phyloP scores from a whole-genome alignment of 2,113 vertebrate species.

The human region GRCh38 chr5:52478001-52478500 shows the following conservation, averaged over 20 bases:
- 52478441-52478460: background rate
- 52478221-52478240: background rate
- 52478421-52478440: background rate
- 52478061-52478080: background rate
- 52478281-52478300: background rate
- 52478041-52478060: background rate
- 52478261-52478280: background rate
- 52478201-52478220: background rate
- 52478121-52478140: background rate
- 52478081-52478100: background rate
- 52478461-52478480: background rate
- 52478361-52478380: background rate
- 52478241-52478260: background rate
- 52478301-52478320: background rate
- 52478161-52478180: background rate
- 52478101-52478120: background rate
- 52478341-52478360: background rate
- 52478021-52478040: background rate
- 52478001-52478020: background rate
- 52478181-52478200: background rate
- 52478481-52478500: background rate
- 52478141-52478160: background rate
- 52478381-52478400: background rate
- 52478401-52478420: background rate
- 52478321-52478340: background rate